Percentiles rank a stretch among this genome's conserved stretches.
These are phyloP conservation scores for Circaetus gallicus DNA, from an alignment of 2,113 vertebrate genomes.

Conservation along the genomic window DNA sequence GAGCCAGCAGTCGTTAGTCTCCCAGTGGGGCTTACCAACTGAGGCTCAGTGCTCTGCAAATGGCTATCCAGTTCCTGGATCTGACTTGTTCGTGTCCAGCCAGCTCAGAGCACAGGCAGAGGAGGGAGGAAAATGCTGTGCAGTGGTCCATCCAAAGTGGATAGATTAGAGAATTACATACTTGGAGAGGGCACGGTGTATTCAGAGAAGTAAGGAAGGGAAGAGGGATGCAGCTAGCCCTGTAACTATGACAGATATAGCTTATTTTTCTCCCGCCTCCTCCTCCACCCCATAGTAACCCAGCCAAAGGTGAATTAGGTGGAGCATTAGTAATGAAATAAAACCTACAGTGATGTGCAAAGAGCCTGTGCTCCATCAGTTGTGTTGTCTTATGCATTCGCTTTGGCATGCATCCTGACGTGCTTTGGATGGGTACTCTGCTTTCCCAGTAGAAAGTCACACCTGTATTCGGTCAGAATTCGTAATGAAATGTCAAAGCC, in stretches of 20 bases:
- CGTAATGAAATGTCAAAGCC: neutral
- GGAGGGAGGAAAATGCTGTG: neutral
- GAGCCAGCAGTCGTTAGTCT: neutral
- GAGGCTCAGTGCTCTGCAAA: neutral
- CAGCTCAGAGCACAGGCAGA: neutral
- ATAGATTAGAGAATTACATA: neutral
- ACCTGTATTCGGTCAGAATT: neutral
- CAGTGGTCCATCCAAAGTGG: neutral
- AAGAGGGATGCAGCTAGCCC: neutral
- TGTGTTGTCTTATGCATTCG: neutral
- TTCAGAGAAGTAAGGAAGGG: neutral
- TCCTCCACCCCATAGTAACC: neutral
- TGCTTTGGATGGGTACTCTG: neutral
- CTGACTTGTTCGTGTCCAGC: neutral
- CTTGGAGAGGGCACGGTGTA: neutral
- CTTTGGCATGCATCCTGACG: neutral
- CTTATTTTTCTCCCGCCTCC: accelerated
- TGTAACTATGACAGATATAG: neutral
- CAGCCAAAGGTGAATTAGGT: neutral
- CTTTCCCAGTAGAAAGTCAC: neutral
- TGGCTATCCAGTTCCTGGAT: neutral
- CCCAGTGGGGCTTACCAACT: neutral
- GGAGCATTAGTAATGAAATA: neutral
- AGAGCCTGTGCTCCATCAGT: neutral
- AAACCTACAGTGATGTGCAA: neutral